Conservation (phyloP, 2,113 vertebrate genomes). For the Nanorana parkeri region DNA sequence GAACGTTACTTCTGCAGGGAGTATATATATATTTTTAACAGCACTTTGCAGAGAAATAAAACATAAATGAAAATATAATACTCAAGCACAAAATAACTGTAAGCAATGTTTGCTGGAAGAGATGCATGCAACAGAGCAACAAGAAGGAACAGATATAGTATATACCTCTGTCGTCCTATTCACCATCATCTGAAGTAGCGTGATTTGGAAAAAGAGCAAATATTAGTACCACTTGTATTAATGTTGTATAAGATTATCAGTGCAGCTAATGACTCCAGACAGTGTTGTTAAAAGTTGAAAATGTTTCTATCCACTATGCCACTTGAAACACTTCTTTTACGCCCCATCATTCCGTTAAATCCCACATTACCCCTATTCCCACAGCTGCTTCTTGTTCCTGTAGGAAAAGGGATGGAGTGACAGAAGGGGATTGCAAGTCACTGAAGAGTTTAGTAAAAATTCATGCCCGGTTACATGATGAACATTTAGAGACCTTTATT, state of each 20-base stretch:
- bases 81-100: neutral
- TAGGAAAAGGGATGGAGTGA: too few species aligned
- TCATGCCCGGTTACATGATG: too few species aligned
- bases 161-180: slow-evolving; percentile 99
- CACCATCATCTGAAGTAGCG: slow-evolving; percentile 99
- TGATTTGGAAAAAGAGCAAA: slow-evolving; percentile 78
- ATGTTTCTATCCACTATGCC: too few species aligned
- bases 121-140: slow-evolving; percentile 36
- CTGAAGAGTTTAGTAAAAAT: too few species aligned
- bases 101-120: neutral
- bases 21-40: neutral
- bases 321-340: too few species aligned
- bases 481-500: too few species aligned
- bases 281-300: neutral
- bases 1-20: neutral
- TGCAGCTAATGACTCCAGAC: neutral
- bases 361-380: too few species aligned
- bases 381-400: too few species aligned
- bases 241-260: neutral
- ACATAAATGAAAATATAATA: neutral
- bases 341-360: too few species aligned
- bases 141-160: neutral
- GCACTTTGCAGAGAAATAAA: neutral
- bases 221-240: slow-evolving; percentile 26
- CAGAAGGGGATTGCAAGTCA: too few species aligned